Evolutionary conservation across 2,888 invertebrate species (phyloP).

Genomic region (Pheosia tremula): DNA sequence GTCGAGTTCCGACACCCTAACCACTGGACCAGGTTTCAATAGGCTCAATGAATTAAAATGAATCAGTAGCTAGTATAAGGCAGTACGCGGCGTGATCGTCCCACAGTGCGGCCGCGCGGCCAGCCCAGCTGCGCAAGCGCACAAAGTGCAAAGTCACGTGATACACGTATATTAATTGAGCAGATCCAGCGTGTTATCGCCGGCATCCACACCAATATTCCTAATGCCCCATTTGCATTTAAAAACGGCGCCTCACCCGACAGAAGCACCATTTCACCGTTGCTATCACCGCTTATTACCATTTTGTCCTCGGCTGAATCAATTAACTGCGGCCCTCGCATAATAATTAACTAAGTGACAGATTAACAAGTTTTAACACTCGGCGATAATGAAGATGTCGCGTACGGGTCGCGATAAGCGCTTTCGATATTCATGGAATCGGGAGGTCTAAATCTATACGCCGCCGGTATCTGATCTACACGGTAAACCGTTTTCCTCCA

Average conservation of each 20-base stretch:
- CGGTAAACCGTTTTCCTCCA: constrained; percentile 34
- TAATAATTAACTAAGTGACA: constrained; percentile 80
- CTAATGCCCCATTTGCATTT: constrained; percentile 69
- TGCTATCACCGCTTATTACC: constrained; percentile 77
- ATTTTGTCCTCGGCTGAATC: constrained; percentile 80
- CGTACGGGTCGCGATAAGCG: constrained; percentile 53
- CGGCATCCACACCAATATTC: constrained; percentile 64
- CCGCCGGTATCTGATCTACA: constrained; percentile 34
- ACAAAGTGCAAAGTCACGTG: constrained; percentile 68
- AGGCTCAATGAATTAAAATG: no score
- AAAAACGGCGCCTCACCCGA: constrained; percentile 45
- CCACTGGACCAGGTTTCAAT: no score
- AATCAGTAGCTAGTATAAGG: neutral
- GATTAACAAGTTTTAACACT: constrained; percentile 82
- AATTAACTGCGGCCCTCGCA: constrained; percentile 75
- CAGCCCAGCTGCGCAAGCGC: constrained; percentile 19
- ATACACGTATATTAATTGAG: constrained; percentile 65
- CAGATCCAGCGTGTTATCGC: constrained; percentile 55
- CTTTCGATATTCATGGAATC: constrained; percentile 51
- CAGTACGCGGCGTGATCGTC: neutral
- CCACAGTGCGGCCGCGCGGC: neutral
- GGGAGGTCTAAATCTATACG: constrained; percentile 48
- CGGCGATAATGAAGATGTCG: constrained; percentile 79
- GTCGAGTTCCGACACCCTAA: no score
- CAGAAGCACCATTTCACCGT: constrained; percentile 38